Evolutionary conservation across 2,888 invertebrate genomes (phyloP).

Genomic region (Cephus sareptanus): DNA sequence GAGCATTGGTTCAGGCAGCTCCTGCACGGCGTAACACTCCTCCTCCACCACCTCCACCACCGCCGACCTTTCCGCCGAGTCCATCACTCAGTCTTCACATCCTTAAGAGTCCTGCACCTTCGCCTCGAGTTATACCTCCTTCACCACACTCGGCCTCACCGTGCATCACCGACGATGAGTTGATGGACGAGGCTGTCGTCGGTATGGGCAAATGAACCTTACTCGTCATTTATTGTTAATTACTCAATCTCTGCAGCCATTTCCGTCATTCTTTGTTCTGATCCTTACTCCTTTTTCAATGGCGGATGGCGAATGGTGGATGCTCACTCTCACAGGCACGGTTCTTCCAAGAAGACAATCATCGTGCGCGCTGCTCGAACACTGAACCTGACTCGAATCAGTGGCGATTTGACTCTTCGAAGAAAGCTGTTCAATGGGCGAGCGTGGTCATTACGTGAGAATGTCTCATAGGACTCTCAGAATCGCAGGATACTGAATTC

Average conservation of each 20-base stretch:
- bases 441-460: neutral
- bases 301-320: neutral
- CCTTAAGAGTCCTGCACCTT: constrained; percentile 81
- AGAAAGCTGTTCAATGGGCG: neutral
- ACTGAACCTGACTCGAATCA: neutral
- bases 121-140: constrained; percentile 74
- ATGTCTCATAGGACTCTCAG: neutral
- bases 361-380: neutral
- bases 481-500: neutral
- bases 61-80: constrained; percentile 68
- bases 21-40: constrained; percentile 62
- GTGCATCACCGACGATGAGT: constrained; percentile 88
- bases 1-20: constrained; percentile 70
- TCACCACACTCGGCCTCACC: constrained; percentile 80
- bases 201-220: constrained; percentile 78
- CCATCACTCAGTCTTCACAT: constrained; percentile 81
- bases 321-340: neutral
- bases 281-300: neutral
- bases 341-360: neutral
- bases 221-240: constrained; percentile 40
- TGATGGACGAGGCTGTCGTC: constrained; percentile 89
- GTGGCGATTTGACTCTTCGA: neutral
- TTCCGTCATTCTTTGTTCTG: neutral
- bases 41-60: constrained; percentile 61
- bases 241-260: constrained; percentile 23